A percentile compares a stretch with the other conserved stretches of the same genome.
Evolutionary conservation across 2,888 invertebrate species (phyloP).

Genomic region (Tachina grossa): DNA sequence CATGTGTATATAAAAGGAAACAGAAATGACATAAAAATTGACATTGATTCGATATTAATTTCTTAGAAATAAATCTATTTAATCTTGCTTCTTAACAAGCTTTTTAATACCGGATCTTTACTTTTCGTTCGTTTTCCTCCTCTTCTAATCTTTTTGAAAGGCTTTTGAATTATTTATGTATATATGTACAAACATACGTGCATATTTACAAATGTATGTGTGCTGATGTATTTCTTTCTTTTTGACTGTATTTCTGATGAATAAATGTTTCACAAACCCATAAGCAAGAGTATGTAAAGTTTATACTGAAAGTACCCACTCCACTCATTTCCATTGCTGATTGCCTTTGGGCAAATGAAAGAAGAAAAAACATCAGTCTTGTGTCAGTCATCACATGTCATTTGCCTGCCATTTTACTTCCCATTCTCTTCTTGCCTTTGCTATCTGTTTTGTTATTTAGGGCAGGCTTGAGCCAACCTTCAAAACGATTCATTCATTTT

Average conservation of each 20-base stretch:
- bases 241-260: too few relatives aligned
- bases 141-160: slow-evolving; percentile 60
- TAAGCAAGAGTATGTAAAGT: too few relatives aligned
- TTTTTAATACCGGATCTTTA: not conserved
- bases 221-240: too few relatives aligned
- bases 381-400: slow-evolving; percentile 69
- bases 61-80: slow-evolving; percentile 15
- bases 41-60: slow-evolving; percentile 36
- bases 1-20: not conserved
- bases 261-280: too few relatives aligned
- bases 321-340: slow-evolving; percentile 37
- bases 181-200: not conserved
- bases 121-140: not conserved
- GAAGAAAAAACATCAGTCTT: slow-evolving; percentile 54
- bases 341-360: slow-evolving; percentile 45
- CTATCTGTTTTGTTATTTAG: not conserved
- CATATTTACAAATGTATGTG: not conserved
- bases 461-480: not conserved
- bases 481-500: slow-evolving; percentile 25
- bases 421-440: not conserved
- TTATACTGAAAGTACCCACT: not conserved
- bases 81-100: not conserved
- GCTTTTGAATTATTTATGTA: slow-evolving; percentile 60
- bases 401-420: slow-evolving; percentile 48
- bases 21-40: not conserved